A percentile compares a stretch with the other conserved stretches of the same genome.
Evolutionary conservation across 1,140 invertebrate species (phyloP).

Genomic region (Conopomorpha cramerella): DNA sequence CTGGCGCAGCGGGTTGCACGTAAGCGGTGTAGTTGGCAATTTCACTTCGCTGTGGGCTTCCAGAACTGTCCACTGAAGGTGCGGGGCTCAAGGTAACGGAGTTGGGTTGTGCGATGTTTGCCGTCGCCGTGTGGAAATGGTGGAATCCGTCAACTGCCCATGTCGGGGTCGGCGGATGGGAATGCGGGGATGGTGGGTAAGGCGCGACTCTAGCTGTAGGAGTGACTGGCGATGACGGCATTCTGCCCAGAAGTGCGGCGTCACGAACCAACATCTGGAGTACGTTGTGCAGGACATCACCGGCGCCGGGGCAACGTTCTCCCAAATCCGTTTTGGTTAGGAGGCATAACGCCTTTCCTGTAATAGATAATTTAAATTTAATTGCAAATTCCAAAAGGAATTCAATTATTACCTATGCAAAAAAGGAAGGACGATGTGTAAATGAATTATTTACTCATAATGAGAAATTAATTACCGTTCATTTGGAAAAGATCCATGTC

Average conservation of each 20-base stretch:
- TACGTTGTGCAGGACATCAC: conserved; percentile 92
- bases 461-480: no score
- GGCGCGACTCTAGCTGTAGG: conserved; percentile 80
- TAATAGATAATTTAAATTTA: no score
- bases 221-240: conserved; percentile 83
- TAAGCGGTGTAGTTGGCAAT: conserved; percentile 79
- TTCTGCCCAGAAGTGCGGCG: conserved; percentile 73
- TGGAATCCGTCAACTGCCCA: conserved; percentile 68
- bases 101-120: conserved; percentile 72
- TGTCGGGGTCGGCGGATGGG: conserved; percentile 77
- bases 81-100: conserved; percentile 89
- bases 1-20: conserved; percentile 67
- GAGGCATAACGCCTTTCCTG: conserved; percentile 88
- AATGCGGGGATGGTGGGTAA: conserved; percentile 75
- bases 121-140: conserved; percentile 66
- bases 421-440: no score
- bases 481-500: conserved; percentile 95
- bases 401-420: no score
- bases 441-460: no score
- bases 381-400: no score
- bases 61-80: conserved; percentile 85
- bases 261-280: conserved; percentile 86
- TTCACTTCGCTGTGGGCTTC: conserved; percentile 78
- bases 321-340: conserved; percentile 88
- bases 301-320: conserved; percentile 87